These are phyloP conservation scores for Tetraneura akinire DNA, from an alignment of 1,140 invertebrate species.

Conservation along the genomic window DNA sequence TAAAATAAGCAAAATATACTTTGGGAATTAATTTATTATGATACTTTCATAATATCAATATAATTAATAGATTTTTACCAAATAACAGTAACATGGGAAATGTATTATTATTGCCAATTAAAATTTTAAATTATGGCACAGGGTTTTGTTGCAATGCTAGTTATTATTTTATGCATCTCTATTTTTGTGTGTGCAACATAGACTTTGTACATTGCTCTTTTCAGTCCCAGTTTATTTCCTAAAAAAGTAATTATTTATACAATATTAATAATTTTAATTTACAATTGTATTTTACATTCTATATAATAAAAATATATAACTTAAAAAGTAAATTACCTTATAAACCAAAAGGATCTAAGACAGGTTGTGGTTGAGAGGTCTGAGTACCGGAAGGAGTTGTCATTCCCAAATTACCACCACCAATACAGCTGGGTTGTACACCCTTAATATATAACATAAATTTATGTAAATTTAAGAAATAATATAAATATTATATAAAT, in stretches of 20 bases:
- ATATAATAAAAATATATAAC: neutral
- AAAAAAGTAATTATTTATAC: conserved; percentile 13
- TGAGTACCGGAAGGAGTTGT: conserved; percentile 33
- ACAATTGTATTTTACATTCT: neutral
- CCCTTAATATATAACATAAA: conserved; percentile 49
- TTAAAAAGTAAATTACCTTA: conserved; percentile 38
- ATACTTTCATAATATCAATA: conserved; percentile 3
- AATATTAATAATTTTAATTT: neutral
- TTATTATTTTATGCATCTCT: neutral
- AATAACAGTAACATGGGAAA: conserved; percentile 42
- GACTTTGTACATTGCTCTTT: conserved; percentile 10
- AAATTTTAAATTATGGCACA: conserved; percentile 39
- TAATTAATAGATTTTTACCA: conserved; percentile 16
- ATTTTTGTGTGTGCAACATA: neutral
- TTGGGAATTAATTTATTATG: conserved; percentile 11
- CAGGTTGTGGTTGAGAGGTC: conserved; percentile 43
- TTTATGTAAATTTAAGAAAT: conserved; percentile 2
- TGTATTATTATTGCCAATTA: conserved; percentile 36
- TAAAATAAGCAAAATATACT: conserved; percentile 29
- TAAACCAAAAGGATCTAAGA: conserved; percentile 47
- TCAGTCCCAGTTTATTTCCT: conserved; percentile 46
- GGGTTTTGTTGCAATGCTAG: neutral
- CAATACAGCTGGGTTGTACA: conserved; percentile 49
- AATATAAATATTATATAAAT: conserved; percentile 5
- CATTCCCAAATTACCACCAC: conserved; percentile 47